Evolutionary conservation across 2,113 vertebrate genomes (phyloP).

Genomic region (Austrofundulus limnaeus): DNA sequence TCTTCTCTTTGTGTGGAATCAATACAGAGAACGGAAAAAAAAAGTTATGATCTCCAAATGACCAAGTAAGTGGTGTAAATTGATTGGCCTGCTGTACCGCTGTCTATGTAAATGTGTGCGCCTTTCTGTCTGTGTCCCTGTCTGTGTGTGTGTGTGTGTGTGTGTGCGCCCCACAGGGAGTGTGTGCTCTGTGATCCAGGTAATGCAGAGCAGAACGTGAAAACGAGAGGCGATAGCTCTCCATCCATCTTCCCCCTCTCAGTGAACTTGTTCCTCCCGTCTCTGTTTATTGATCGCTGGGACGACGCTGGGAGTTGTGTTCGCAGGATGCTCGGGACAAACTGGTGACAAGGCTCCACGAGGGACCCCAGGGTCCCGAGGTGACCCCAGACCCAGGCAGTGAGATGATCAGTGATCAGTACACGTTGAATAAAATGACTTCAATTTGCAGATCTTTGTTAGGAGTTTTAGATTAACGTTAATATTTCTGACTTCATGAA

Average conservation of each 20-base stretch:
- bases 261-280: conserved; percentile 40
- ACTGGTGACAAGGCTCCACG: conserved; percentile 55
- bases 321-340: conserved; percentile 42
- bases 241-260: conserved; percentile 74
- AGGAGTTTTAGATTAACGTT: too few species aligned
- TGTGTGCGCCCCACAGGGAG: conserved; percentile 58
- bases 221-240: conserved; percentile 57
- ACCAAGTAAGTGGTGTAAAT: conserved; percentile 55
- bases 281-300: conserved; percentile 73
- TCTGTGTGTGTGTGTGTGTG: conserved; percentile 4
- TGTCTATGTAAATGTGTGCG: conserved; percentile 46
- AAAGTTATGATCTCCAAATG: conserved; percentile 25
- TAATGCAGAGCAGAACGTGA: conserved; percentile 70
- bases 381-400: neutral
- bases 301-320: conserved; percentile 55
- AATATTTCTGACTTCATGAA: too few species aligned
- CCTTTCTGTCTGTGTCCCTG: conserved; percentile 1
- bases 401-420: neutral
- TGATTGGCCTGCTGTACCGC: conserved; percentile 44
- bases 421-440: too few species aligned
- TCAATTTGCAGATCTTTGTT: too few species aligned
- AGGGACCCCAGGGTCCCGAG: conserved; percentile 27
- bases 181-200: conserved; percentile 79
- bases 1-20: conserved; percentile 26
- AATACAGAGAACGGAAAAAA: conserved; percentile 44